These are phyloP conservation scores for Drosophila macrothrix DNA, from an alignment of 2,888 invertebrate genomes.

Conservation along the genomic window DNA sequence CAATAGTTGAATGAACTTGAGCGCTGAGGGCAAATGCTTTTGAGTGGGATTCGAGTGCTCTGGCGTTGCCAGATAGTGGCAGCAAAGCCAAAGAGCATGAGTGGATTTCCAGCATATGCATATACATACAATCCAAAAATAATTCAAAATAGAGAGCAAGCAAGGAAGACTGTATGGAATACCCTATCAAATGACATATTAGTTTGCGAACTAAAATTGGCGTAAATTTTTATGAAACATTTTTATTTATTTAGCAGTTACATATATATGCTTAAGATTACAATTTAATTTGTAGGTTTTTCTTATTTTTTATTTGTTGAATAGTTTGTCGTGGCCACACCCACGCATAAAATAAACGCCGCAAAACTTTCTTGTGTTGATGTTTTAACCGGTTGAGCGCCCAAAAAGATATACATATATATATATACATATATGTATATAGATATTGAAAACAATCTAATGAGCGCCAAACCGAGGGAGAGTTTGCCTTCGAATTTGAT, in stretches of 20 bases:
- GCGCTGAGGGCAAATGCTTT: neutral
- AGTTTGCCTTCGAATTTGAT: constrained; percentile 17
- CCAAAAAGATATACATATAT: constrained; percentile 6
- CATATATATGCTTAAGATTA: constrained; percentile 58
- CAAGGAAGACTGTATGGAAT: neutral
- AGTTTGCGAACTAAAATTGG: constrained; percentile 1
- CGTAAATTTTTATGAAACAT: constrained; percentile 54
- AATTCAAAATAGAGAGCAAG: constrained; percentile 33
- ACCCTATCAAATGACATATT: constrained; percentile 10
- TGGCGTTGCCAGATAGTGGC: constrained; percentile 45
- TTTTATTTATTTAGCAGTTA: constrained; percentile 60
- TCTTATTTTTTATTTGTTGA: constrained; percentile 11
- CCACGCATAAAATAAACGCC: constrained; percentile 32
- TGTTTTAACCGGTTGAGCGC: constrained; percentile 52
- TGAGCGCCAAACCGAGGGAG: constrained; percentile 37
- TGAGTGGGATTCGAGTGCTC: constrained; percentile 24
- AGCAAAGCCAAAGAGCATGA: constrained; percentile 12
- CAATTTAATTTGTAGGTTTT: constrained; percentile 18
- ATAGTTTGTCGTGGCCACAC: constrained; percentile 35
- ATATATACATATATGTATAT: neutral
- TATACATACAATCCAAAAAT: constrained; percentile 56
- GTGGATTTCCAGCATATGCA: constrained; percentile 13
- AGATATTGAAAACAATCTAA: constrained; percentile 18
- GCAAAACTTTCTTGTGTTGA: constrained; percentile 10
- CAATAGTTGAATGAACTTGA: constrained; percentile 56